These are phyloP conservation scores for Drosophila austrosaltans DNA, from an alignment of 2,888 invertebrate species.

Conservation along the genomic window DNA sequence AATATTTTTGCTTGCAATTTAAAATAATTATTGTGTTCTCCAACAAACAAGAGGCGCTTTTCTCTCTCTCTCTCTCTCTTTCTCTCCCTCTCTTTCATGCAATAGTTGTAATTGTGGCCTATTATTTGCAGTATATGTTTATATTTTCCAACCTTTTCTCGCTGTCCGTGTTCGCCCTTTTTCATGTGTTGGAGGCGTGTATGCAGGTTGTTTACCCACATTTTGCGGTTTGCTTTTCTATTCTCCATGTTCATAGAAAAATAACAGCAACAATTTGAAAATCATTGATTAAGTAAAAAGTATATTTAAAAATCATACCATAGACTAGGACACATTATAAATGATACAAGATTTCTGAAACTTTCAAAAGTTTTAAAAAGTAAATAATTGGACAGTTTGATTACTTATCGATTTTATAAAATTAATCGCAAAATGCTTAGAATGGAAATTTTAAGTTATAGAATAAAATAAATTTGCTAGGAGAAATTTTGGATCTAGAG, in stretches of 20 bases:
- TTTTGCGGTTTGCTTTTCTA: slow-evolving; percentile 54
- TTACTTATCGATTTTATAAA: too few relatives aligned
- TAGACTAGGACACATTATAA: too few relatives aligned
- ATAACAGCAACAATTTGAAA: not conserved
- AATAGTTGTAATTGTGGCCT: slow-evolving; percentile 29
- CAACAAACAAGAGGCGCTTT: slow-evolving; percentile 13
- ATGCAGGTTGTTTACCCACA: slow-evolving; percentile 39
- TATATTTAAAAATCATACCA: not conserved
- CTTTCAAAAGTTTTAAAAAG: too few relatives aligned
- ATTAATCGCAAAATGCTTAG: too few relatives aligned
- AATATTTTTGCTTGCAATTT: slow-evolving; percentile 68
- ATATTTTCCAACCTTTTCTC: not conserved
- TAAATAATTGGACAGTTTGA: too few relatives aligned
- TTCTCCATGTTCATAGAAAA: slow-evolving; percentile 26
- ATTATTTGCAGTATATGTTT: slow-evolving; percentile 31
- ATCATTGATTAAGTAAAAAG: not conserved
- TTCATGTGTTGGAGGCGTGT: slow-evolving; percentile 10
- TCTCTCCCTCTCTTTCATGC: not conserved
- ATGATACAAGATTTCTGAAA: too few relatives aligned
- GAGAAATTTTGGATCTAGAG: too few relatives aligned
- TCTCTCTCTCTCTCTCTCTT: not conserved
- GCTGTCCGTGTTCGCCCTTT: not conserved
- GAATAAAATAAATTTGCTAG: too few relatives aligned
- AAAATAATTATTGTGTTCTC: slow-evolving; percentile 68
- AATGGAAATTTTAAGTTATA: too few relatives aligned